Conservation (phyloP, 2,797 vertebrate species). For the Myiotriccus ornatus region DNA sequence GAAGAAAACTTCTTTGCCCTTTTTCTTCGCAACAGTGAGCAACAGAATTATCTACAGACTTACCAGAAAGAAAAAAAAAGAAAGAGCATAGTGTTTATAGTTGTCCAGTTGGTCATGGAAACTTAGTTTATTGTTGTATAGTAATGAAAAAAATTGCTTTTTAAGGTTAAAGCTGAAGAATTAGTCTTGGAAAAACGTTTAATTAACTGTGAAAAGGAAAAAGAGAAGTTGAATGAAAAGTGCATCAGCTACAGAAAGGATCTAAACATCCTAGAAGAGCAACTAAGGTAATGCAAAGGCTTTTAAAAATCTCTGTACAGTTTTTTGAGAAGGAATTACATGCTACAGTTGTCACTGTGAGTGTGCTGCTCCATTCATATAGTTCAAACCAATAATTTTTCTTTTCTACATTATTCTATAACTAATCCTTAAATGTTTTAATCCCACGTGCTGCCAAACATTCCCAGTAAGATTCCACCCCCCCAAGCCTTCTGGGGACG, state of each 20-base stretch:
- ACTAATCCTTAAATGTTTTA: not conserved
- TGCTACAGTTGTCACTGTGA: not conserved
- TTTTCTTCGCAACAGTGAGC: not conserved
- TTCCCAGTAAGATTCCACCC: not conserved
- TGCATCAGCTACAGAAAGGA: conserved; percentile 73
- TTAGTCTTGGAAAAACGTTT: conserved; percentile 66
- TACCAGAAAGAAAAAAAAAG: not conserved
- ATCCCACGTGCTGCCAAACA: rapidly evolving
- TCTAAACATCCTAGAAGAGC: conserved; percentile 68
- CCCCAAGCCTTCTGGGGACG: not conserved
- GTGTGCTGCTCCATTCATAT: rapidly evolving
- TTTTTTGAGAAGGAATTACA: not conserved
- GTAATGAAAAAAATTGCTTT: conserved; percentile 51
- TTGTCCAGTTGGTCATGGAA: not conserved
- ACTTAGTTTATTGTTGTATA: not conserved
- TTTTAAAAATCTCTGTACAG: not conserved
- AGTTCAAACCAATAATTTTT: not conserved
- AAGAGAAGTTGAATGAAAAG: conserved; percentile 70
- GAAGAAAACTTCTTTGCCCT: not conserved
- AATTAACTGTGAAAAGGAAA: conserved; percentile 74
- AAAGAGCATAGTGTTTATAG: not conserved
- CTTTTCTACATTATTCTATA: not conserved
- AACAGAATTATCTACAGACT: not conserved
- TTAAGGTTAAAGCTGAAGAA: conserved; percentile 78
- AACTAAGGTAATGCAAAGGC: conserved; percentile 72